phyloP scores from a whole-genome alignment of 2,113 vertebrate species.

The Scophthalmus maximus region DNA sequence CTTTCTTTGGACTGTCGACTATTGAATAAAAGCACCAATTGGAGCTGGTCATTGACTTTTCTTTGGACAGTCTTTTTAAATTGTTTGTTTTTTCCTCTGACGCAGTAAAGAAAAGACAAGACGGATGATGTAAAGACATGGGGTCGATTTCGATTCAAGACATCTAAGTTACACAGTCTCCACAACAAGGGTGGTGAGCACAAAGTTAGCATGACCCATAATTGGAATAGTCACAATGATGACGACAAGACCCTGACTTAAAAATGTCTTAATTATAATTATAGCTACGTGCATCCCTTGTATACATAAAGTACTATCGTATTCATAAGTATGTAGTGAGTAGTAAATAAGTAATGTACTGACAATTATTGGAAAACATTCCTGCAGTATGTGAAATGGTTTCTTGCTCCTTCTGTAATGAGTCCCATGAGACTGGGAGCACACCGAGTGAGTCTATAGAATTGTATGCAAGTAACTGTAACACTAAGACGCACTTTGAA shows the following conservation, averaged over 20 bases:
- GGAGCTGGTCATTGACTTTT: no score
- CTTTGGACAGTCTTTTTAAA: no score
- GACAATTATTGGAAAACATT: constrained; percentile 17
- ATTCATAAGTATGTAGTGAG: background rate
- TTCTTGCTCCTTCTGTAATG: constrained; percentile 26
- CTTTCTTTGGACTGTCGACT: no score
- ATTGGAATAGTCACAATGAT: background rate
- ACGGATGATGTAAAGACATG: no score
- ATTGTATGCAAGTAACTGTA: constrained; percentile 1
- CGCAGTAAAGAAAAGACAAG: no score
- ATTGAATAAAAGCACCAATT: no score
- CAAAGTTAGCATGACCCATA: background rate
- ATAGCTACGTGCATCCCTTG: background rate
- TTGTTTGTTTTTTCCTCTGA: no score
- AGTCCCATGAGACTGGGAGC: constrained; percentile 15
- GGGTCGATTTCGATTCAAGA: background rate
- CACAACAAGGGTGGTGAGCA: background rate
- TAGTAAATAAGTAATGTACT: constrained; percentile 3
- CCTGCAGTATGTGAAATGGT: background rate
- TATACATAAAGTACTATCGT: background rate
- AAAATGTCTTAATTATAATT: background rate
- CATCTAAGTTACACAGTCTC: no score
- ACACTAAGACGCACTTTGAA: background rate
- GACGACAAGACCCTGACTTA: background rate
- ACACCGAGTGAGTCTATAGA: background rate